Conservation (phyloP, 1,140 invertebrate genomes). For the Sitobion miscanthi region DNA sequence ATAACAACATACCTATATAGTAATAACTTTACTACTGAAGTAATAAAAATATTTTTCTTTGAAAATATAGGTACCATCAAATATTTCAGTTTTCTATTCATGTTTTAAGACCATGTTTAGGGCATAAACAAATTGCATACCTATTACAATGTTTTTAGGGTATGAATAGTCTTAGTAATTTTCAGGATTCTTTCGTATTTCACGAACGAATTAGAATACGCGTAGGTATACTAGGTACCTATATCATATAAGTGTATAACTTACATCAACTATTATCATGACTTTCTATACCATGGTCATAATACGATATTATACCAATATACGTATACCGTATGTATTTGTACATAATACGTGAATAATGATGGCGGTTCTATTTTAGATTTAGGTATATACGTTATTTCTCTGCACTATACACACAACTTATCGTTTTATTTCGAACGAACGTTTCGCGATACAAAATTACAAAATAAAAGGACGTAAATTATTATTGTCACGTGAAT, state of each 20-base stretch:
- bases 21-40: no score
- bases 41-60: no score
- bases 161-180: not conserved
- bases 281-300: not conserved
- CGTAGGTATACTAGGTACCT: not conserved
- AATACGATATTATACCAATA: not conserved
- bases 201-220: not conserved
- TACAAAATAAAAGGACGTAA: not conserved
- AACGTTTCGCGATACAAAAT: not conserved
- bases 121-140: no score
- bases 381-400: not conserved
- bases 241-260: not conserved
- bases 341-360: not conserved
- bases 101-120: no score
- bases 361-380: not conserved
- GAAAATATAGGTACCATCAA: no score
- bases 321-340: not conserved
- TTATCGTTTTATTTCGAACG: not conserved
- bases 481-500: no score
- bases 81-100: no score
- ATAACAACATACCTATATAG: no score
- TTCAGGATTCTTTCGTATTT: not conserved
- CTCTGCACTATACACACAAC: not conserved
- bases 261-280: not conserved
- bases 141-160: no score